Evolutionary conservation across 2,113 vertebrate species (phyloP), one percentile per base, ranked within the genome.

Genomic region (Arothron firmamentum): DNA sequence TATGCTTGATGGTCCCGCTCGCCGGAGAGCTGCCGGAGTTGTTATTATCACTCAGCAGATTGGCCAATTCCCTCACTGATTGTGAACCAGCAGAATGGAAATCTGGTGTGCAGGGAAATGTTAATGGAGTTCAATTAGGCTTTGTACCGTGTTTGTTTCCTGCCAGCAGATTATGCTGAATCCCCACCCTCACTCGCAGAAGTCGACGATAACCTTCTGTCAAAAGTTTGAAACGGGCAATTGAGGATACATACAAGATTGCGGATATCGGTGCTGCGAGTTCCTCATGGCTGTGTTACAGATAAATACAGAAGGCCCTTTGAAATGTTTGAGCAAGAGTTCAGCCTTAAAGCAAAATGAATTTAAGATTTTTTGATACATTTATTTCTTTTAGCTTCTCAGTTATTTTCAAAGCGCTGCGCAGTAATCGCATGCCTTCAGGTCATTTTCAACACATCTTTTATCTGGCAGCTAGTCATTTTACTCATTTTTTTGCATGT

Each of bases 51-150:
- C 68, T 77, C 71, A 48, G 80, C 70, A 75, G 70, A 73, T 75
- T 72, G 66, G 62, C 73, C 59, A 70, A 62, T 66, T 77, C 84
- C 75, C 77, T 17, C 65, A 56, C 73, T 78, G 52, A 62, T 67
- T 71, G 72, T 74, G 72, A 79, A 75, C 67, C 65, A 50, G 63
- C 70, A 38, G 66, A 75, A 78, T 67, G 66, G 66, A 75, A 84
- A 77, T 70, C 61, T 63, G 70, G 72, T 67, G 60, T 68, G 72
- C 60, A 55, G 81, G 74, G 79, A 75, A 78, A 85, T 83, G 75
- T 81, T 88, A 86, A 86, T 86, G 58, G 56, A 75, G 73, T 85
- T 86, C 79, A 88, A 86, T 90, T 83, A 85, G 78, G 72, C 77
- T 65, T 78, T 75, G 70, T 65, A 71, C 48, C 67, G 59, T 78